Evolutionary conservation across 1,140 invertebrate species (phyloP).

Genomic region (Pseudomyrmex concolor): DNA sequence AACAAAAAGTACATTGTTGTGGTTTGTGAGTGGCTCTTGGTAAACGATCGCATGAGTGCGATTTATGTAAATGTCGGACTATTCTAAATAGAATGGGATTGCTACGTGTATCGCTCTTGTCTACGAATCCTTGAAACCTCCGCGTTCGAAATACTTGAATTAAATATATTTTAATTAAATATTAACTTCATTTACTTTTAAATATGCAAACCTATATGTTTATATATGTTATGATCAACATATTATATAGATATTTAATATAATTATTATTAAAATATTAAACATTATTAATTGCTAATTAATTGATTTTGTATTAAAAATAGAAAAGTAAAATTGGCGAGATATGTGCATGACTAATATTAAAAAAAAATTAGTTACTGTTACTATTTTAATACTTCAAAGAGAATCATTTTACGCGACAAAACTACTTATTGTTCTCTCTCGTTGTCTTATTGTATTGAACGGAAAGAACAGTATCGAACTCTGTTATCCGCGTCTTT

Average conservation of each 20-base stretch:
- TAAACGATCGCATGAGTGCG: neutral
- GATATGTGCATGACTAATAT: neutral
- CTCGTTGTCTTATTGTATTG: neutral
- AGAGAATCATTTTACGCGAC: neutral
- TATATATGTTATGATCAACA: too few relatives aligned
- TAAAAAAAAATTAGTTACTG: too few relatives aligned
- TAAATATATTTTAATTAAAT: slow-evolving; percentile 22
- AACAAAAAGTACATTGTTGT: neutral
- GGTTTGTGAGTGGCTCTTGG: neutral
- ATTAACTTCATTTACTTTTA: neutral
- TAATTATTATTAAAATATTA: neutral
- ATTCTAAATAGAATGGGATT: neutral
- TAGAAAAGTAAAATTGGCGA: slow-evolving; percentile 3
- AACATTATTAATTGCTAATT: neutral
- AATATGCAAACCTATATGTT: too few relatives aligned
- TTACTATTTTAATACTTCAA: neutral
- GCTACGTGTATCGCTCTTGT: neutral
- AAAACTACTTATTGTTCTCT: neutral
- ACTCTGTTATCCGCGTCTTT: neutral
- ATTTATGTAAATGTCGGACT: slow-evolving; percentile 3
- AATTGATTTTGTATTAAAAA: neutral
- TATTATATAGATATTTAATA: too few relatives aligned
- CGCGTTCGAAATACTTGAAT: neutral
- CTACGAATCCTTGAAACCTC: neutral
- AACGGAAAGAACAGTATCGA: neutral